A percentile compares a stretch with the other conserved stretches of the same genome.
Evolutionary conservation across 2,797 vertebrate species (phyloP).

Genomic region (Anisognathus igniventris): DNA sequence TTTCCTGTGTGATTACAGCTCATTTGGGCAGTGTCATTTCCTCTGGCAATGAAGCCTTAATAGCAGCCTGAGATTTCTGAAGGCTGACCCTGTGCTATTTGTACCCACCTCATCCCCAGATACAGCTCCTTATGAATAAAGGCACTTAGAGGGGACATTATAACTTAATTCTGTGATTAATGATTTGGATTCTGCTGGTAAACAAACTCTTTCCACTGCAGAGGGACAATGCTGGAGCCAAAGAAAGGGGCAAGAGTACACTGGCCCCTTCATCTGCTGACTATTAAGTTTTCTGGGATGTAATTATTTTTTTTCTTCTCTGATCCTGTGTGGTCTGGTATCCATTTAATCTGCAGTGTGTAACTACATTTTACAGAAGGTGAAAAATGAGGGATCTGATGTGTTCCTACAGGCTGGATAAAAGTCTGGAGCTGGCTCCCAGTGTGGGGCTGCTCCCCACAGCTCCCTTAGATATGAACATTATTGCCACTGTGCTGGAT

Average conservation of each 20-base stretch:
- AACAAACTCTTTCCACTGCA: background rate
- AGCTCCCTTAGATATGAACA: background rate
- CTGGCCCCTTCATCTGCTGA: background rate
- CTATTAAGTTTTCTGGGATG: constrained; percentile 13
- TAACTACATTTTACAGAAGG: background rate
- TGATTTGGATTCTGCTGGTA: background rate
- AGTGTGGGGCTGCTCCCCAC: background rate
- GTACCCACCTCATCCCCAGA: background rate
- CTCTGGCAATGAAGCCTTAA: background rate
- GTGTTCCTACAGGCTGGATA: background rate
- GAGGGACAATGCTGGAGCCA: background rate
- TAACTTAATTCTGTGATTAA: constrained; percentile 12
- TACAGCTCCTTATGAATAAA: background rate
- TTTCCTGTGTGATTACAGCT: background rate
- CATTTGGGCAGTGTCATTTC: background rate
- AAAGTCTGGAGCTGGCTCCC: background rate
- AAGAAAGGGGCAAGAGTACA: background rate
- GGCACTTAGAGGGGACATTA: background rate
- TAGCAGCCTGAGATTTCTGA: background rate
- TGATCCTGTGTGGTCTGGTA: background rate
- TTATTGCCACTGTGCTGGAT: background rate
- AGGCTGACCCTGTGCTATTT: background rate
- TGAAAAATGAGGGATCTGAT: background rate
- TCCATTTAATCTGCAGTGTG: background rate
- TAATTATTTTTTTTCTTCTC: background rate